Percentiles rank a stretch among this genome's conserved stretches.
phyloP scores from a whole-genome alignment of 2,888 invertebrate species.

The Hetaerina titia region DNA sequence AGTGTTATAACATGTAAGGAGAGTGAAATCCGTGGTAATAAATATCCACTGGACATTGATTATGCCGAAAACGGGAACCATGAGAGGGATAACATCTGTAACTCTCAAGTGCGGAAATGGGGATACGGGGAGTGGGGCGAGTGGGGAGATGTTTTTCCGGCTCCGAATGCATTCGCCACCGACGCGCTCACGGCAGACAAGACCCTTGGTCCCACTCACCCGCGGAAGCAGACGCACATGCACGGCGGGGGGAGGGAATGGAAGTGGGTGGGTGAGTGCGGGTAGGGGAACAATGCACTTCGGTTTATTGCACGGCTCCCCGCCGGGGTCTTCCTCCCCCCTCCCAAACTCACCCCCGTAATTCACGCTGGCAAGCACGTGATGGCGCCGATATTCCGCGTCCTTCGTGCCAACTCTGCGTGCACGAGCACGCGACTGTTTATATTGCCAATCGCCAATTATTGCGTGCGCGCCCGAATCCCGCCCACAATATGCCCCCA shows the following conservation, averaged over 20 bases:
- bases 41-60: neutral
- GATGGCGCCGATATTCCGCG: slow-evolving; percentile 41
- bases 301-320: slow-evolving; percentile 10
- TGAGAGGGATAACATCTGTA: neutral
- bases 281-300: neutral
- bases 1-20: neutral
- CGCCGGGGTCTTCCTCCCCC: neutral
- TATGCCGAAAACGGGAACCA: neutral
- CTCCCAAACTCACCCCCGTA: neutral
- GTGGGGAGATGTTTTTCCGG: neutral
- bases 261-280: no score
- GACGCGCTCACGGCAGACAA: neutral
- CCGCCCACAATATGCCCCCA: slow-evolving; percentile 30
- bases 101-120: neutral
- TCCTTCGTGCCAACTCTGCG: slow-evolving; percentile 45
- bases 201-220: neutral
- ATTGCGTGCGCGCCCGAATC: slow-evolving; percentile 43
- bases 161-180: slow-evolving; percentile 3
- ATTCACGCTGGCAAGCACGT: slow-evolving; percentile 31
- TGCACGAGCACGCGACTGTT: slow-evolving; percentile 51
- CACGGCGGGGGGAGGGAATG: neutral
- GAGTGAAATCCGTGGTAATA: neutral
- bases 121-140: neutral
- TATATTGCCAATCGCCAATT: slow-evolving; percentile 59
- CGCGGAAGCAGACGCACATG: slow-evolving; percentile 9